phyloP scores from a whole-genome alignment of 2,797 vertebrate genomes.

The Rhynchonycteris naso region DNA sequence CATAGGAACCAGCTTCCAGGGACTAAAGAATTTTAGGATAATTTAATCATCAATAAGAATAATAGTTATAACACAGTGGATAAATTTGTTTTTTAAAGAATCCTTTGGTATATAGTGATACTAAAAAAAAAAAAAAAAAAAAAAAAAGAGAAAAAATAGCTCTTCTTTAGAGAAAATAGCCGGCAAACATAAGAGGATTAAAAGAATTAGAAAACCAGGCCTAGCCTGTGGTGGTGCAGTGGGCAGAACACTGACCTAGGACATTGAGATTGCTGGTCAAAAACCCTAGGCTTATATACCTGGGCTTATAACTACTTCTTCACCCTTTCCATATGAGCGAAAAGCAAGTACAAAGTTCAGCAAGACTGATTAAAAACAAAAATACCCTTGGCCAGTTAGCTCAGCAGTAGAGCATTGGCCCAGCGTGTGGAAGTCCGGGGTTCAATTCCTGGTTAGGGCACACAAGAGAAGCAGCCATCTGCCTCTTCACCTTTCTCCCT shows the following conservation, averaged over 20 bases:
- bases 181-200: background rate
- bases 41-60: constrained; percentile 31
- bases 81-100: background rate
- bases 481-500: too few species aligned
- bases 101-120: background rate
- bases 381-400: background rate
- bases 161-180: background rate
- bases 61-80: background rate
- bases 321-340: background rate
- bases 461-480: background rate
- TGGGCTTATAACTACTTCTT: background rate
- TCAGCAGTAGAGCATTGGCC: background rate
- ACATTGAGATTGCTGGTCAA: too few species aligned
- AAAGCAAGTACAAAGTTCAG: background rate
- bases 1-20: background rate
- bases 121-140: constrained; percentile 10
- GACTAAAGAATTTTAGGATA: background rate
- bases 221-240: too few species aligned
- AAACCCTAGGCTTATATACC: too few species aligned
- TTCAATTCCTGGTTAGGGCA: background rate
- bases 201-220: background rate
- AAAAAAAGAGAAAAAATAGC: background rate
- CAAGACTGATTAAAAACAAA: constrained; percentile 9
- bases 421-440: too few species aligned
- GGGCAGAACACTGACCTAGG: too few species aligned